Conservation (phyloP, 2,113 vertebrate species). For the Myotis brandtii region DNA sequence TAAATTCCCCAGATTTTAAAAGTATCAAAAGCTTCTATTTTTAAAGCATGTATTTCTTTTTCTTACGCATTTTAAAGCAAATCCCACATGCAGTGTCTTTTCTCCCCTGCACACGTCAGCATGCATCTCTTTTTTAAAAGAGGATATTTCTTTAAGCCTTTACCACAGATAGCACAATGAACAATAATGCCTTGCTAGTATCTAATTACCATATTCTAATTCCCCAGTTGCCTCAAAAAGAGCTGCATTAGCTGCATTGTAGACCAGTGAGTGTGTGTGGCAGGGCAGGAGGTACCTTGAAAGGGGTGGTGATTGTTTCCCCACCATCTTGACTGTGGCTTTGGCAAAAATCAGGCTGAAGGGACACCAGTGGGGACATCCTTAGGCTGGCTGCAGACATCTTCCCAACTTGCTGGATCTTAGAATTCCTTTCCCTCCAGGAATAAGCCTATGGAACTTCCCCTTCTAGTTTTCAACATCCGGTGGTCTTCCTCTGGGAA, state of each 20-base stretch:
- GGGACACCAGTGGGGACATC: background rate
- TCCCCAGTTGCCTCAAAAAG: background rate
- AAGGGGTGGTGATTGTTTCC: background rate
- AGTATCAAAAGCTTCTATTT: background rate
- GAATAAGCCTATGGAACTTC: background rate
- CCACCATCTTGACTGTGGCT: background rate
- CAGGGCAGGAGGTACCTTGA: background rate
- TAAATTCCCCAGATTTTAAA: constrained; percentile 18
- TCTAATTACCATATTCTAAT: background rate
- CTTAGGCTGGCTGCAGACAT: background rate
- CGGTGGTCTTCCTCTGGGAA: background rate
- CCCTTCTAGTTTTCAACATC: background rate
- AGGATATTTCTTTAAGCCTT: background rate
- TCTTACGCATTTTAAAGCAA: background rate
- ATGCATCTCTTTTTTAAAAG: background rate
- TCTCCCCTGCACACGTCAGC: background rate
- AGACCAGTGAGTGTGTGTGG: background rate
- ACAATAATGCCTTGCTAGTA: background rate
- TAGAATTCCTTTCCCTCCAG: background rate
- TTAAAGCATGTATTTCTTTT: background rate
- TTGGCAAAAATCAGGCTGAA: background rate
- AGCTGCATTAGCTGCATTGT: background rate
- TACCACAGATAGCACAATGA: background rate
- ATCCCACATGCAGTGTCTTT: background rate
- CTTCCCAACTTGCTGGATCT: background rate